Evolutionary conservation across 2,797 vertebrate species (phyloP).

Genomic region (Falco novaeseelandiae): DNA sequence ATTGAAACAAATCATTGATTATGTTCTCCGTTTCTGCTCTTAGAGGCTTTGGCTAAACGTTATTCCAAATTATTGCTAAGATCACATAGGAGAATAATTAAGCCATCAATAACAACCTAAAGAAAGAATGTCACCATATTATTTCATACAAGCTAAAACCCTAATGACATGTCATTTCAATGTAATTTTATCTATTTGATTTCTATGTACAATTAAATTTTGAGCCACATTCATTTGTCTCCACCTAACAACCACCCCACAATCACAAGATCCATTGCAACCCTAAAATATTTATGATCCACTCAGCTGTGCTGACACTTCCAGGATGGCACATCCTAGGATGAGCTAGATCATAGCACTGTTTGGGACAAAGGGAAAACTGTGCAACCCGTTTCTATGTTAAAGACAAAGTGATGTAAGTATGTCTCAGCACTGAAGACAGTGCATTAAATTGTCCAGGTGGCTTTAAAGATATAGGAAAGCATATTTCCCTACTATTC

Average conservation of each 20-base stretch:
- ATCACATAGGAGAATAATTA: not conserved
- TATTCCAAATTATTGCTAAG: not conserved
- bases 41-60: not conserved
- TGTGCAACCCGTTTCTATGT: not conserved
- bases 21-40: not conserved
- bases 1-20: constrained; percentile 4
- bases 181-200: not conserved
- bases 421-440: not conserved
- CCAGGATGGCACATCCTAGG: not conserved
- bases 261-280: not conserved
- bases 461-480: not conserved
- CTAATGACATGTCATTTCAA: not conserved
- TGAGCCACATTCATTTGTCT: not conserved
- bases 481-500: not conserved
- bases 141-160: not conserved
- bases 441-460: not conserved
- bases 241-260: not conserved
- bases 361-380: not conserved
- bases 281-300: not conserved
- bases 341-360: not conserved
- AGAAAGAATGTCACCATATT: not conserved
- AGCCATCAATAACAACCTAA: not conserved
- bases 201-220: not conserved
- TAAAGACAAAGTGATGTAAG: not conserved
- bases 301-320: not conserved